Base-by-base conservation (phyloP, 1,140 invertebrate genomes). In the Drosophila bocki region DNA sequence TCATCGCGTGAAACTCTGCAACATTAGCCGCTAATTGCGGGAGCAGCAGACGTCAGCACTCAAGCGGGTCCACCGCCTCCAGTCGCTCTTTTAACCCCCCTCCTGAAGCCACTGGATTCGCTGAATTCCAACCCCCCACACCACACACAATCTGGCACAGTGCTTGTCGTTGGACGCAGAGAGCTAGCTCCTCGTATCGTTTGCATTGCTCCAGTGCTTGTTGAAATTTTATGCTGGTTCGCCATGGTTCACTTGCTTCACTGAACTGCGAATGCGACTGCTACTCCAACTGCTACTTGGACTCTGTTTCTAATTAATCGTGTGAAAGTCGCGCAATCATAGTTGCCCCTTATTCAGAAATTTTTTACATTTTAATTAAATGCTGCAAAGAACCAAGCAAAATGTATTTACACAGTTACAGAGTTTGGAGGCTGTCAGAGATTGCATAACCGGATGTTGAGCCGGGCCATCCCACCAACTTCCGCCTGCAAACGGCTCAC, bases 281-380 rank as follows among this genome's bases (percentile, higher is more conserved):
- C 33, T 33, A 33, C 33, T 33, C 9, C 33, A 29, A 29, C 33
- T 53, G n/a, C 33, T n/a, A 41, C 39, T 47, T 19, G 26, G 35
- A 47, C 39, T 44, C 44, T n/a, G 17, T 35, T 32, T 68, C 75
- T 75, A 86, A 86, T 87, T 87, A 87, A 86, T 87, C 70, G 83
- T 81, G 78, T 42, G 83, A 87, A 84, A 80, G 64, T 63, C 69
- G 58, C 22, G 65, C 54, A 69, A 62, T 74, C 54, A 80, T 84
- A 17, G 58, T 32, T 61, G 50, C 57, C 32, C 15, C 45, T 15
- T 48, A n/a, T 59, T 7, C 22, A 19, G 33, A 61, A 62, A 41
- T 75, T 85, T 85, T 61, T 15, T 54, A 53, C 60, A 58, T 80
- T 86, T 82, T 85, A 86, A 85, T 85, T 78, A 82, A 71, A 82